Percentiles rank a stretch among this genome's conserved stretches.
Conservation (phyloP, 2,113 vertebrate species). For the Tilapia sparmanii region DNA sequence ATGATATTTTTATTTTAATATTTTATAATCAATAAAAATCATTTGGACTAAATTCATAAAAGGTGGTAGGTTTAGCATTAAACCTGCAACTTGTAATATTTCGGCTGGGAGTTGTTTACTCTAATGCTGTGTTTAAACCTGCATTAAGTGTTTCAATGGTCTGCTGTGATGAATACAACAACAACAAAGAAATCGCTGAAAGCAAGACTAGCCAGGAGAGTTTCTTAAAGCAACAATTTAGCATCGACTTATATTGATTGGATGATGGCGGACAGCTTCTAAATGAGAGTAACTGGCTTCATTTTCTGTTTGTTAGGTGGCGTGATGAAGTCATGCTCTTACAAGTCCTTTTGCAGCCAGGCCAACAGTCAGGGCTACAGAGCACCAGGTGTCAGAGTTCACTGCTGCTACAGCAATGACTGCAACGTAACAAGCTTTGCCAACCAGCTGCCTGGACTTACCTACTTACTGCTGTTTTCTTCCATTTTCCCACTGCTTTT, state of each 20-base stretch:
- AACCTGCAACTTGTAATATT: neutral
- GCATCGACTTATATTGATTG: neutral
- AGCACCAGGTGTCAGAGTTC: constrained; percentile 75
- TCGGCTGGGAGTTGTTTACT: neutral
- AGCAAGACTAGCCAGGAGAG: neutral
- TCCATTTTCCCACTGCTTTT: constrained; percentile 36
- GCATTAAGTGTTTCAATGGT: neutral
- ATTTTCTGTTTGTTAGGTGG: constrained; percentile 68
- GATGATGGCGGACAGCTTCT: neutral
- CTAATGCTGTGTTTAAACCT: neutral
- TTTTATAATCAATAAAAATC: neutral
- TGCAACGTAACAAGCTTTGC: constrained; percentile 75
- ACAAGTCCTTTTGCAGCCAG: constrained; percentile 84
- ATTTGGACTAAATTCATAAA: neutral
- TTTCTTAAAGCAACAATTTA: neutral
- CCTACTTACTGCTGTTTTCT: constrained; percentile 42
- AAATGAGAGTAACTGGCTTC: neutral
- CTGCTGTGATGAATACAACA: neutral
- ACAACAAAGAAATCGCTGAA: neutral
- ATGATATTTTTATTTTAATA: neutral
- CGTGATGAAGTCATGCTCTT: constrained; percentile 87
- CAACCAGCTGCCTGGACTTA: constrained; percentile 4
- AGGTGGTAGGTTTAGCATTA: neutral
- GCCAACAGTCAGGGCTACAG: constrained; percentile 77
- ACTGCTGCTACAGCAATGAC: constrained; percentile 84